Base-by-base conservation (phyloP, 1,140 invertebrate species). In the Hirudo medicinalis region DNA sequence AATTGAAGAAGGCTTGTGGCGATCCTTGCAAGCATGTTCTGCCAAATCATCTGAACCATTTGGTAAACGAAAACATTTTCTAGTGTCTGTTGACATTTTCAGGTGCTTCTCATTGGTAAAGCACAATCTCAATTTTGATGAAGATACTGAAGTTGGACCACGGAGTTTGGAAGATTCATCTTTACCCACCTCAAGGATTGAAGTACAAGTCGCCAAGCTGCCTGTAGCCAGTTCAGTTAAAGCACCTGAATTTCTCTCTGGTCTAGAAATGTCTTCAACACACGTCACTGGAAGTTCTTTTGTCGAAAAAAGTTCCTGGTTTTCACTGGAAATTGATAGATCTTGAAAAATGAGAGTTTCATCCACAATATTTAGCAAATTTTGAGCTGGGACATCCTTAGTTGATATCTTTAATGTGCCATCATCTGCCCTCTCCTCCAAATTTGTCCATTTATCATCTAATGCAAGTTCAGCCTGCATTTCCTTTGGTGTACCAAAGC, bases 161-260 rank as follows among this genome's bases (percentile, higher is more conserved):
- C 57, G 22, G 8, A 25, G 57, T 63, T 63, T 63, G 29, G 57
- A 63, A 25, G 29, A 22, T 25, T 63, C 57, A 63, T 63, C 57
- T 63, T 63, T 63, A 9, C 57, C 57, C 3, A 63, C 57, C 15
- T 63, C 57, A 2, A 63, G 29, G 19, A 63, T 63, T 63, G 57
- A 63, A 15, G 57, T 25, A 63, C 57, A 63, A 6, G 57, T 63
- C 11, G 57, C 57, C 29, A 63, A 32, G 19, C 57, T 63, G 22
- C 57, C 57, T 32, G 57, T 25, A 25, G 57, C 57, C 11, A 63
- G 57, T 63, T 63, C 57, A 63, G 22, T 63, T 15, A 63, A 32
- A 25, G 57, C 57, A 63, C 57, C 57, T 63, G 57, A 63, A 63
- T 63, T 63, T 49, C 43, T 49, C 3, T 49, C 43, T 49, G 43